Evolutionary conservation across 2,113 vertebrate genomes (phyloP).

Genomic region (Lampris incognitus): DNA sequence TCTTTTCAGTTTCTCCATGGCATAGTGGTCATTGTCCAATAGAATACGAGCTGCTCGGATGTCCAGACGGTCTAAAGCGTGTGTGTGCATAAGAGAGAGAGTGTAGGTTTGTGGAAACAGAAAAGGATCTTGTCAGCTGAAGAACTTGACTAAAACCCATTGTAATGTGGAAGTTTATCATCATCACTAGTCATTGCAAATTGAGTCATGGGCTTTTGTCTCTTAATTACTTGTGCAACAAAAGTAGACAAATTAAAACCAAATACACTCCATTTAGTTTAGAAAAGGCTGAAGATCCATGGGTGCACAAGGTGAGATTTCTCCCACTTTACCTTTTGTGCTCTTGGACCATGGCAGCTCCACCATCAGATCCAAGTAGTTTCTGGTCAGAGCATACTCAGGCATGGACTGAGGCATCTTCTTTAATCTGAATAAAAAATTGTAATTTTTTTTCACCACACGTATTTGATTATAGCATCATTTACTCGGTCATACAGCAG

Average conservation of each 20-base stretch:
- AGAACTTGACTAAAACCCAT: too few species aligned
- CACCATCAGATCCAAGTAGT: constrained; percentile 98
- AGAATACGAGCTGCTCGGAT: constrained; percentile 91
- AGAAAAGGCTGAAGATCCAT: too few species aligned
- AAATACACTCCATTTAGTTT: too few species aligned
- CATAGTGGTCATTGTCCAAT: constrained; percentile 96
- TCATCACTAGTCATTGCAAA: too few species aligned
- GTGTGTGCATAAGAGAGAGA: constrained; percentile 5
- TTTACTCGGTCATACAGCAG: too few species aligned
- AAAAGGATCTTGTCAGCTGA: too few species aligned
- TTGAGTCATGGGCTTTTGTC: too few species aligned
- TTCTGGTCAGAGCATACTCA: constrained; percentile 94
- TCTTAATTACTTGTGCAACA: too few species aligned
- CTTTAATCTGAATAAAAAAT: constrained; percentile 85
- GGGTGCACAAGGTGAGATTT: too few species aligned
- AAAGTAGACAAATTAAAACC: too few species aligned
- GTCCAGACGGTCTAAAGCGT: constrained; percentile 89
- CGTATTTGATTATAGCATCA: too few species aligned
- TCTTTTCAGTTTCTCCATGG: constrained; percentile 96
- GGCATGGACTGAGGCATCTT: constrained; percentile 99
- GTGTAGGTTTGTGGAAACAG: not conserved
- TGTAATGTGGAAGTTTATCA: too few species aligned
- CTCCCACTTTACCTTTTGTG: constrained; percentile 86
- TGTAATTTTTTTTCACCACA: not conserved
- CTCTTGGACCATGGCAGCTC: constrained; percentile 96